Evolutionary conservation across 2,113 vertebrate species (phyloP).

Genomic region (Mugil cephalus): DNA sequence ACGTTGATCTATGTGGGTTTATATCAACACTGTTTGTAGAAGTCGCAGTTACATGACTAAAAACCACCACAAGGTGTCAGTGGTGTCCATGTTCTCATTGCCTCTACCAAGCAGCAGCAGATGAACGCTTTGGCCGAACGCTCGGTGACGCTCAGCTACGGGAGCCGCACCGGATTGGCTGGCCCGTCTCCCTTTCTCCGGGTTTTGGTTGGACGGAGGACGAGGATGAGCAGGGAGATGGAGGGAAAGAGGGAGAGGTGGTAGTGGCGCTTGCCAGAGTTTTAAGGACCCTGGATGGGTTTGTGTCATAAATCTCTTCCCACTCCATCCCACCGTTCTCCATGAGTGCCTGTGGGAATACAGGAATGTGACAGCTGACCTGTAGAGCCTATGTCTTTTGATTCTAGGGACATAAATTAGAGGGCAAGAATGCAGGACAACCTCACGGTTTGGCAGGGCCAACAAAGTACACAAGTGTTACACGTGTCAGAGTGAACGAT

Average conservation of each 20-base stretch:
- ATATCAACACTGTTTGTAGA: constrained; percentile 55
- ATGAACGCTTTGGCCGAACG: constrained; percentile 39
- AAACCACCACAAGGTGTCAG: constrained; percentile 83
- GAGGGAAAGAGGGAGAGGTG: constrained; percentile 52
- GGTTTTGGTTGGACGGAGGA: constrained; percentile 62
- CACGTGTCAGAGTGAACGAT: constrained; percentile 49
- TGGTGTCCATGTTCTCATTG: constrained; percentile 79
- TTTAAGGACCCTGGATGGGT: constrained; percentile 79
- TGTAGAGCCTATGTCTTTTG: constrained; percentile 82
- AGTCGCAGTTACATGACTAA: not conserved
- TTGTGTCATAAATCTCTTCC: constrained; percentile 84
- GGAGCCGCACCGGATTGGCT: constrained; percentile 60
- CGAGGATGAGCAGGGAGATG: constrained; percentile 48
- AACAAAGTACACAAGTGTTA: constrained; percentile 42
- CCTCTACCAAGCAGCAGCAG: constrained; percentile 31
- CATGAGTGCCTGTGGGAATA: constrained; percentile 85
- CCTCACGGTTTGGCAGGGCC: constrained; percentile 54
- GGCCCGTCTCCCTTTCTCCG: constrained; percentile 30
- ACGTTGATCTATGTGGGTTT: not conserved
- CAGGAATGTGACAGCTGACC: constrained; percentile 88
- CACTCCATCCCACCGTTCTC: constrained; percentile 81
- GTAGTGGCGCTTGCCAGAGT: constrained; percentile 78
- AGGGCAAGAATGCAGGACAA: constrained; percentile 73
- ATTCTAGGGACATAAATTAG: constrained; percentile 84
- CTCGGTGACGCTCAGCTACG: constrained; percentile 53